Base-by-base conservation (phyloP, 1,140 invertebrate genomes). In the Apis laboriosa region DNA sequence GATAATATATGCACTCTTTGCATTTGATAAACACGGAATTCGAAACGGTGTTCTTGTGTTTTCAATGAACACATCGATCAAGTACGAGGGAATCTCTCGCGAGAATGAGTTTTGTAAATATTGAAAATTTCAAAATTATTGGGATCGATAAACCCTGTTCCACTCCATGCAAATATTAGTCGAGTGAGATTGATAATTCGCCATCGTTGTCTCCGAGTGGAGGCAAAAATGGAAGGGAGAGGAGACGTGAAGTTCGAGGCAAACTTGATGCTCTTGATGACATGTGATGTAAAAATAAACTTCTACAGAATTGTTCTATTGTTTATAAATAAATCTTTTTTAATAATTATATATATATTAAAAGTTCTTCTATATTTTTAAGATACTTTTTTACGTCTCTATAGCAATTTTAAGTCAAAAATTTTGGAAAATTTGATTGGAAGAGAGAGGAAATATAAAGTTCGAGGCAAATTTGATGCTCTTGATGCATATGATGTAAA, bases 161-260 rank as follows among this genome's bases (percentile, higher is more conserved):
- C 49, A 17, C 49, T 4, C 17, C 0, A 2, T 9, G 74, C 24
- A 76, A 76, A 76, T 76, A 76, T 76, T 76, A 49, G 61, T 12
- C 5, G 19, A 61, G 1, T 21, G 24, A 76, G 28, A 76, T 76
- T 53, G 49, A 61, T 64, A 64, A 64, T 51, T 49, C 17, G 60
- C 24, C 24, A 34, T 24, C 43, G 56, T 63, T 75, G 43, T 53
- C 55, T 76, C 24, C 19, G 34, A 43, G 34, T 7, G 5, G 34
- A 7, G 34, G 2, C 34, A 43, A 1, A 49, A 74, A 61, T 51
- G 60, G 60, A 19, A 34, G 34, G 3, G 17, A 19, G 7, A 58
- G 56, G 17, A 58, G 13, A 56, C 0, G 55, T 5, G 17, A 19
- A 4, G 53, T 53, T 7, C 51, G 24, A 24, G 24, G 24, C 24